Percentiles rank a stretch among this genome's conserved stretches.
Conservation (phyloP, 2,888 invertebrate species). For the Lasioglossum pauxillum region DNA sequence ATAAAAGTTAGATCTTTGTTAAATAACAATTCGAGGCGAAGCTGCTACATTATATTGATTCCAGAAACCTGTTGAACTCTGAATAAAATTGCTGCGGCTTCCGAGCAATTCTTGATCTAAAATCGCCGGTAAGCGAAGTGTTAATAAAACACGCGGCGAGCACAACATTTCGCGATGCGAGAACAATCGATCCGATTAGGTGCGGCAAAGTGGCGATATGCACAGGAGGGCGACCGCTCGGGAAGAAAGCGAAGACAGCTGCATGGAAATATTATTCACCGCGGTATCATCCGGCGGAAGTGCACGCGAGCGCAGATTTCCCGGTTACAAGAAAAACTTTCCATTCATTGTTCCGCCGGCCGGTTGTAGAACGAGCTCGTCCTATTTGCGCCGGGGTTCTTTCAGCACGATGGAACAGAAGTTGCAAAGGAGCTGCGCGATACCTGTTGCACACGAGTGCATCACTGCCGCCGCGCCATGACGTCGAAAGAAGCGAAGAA, state of each 20-base stretch:
- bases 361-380: slow-evolving; percentile 58
- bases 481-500: not conserved
- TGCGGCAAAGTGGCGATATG: not conserved
- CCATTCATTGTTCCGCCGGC: slow-evolving; percentile 73
- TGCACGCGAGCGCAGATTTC: slow-evolving; percentile 56
- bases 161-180: not conserved
- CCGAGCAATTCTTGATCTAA: not conserved
- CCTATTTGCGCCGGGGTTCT: slow-evolving; percentile 65
- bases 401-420: slow-evolving; percentile 72
- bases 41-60: no score
- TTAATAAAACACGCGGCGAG: not conserved
- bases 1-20: no score
- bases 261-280: slow-evolving; percentile 26
- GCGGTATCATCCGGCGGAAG: slow-evolving; percentile 61
- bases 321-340: slow-evolving; percentile 71
- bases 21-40: no score
- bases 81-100: no score
- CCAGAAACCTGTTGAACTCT: no score
- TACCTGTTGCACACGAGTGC: slow-evolving; percentile 78
- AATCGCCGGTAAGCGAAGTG: not conserved
- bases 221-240: not conserved
- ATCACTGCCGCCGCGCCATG: slow-evolving; percentile 54
- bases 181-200: not conserved
- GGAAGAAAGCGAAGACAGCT: slow-evolving; percentile 21
- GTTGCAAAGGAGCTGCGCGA: slow-evolving; percentile 72